Conservation (phyloP, 2,797 vertebrate species). For the Poecilia picta region DNA sequence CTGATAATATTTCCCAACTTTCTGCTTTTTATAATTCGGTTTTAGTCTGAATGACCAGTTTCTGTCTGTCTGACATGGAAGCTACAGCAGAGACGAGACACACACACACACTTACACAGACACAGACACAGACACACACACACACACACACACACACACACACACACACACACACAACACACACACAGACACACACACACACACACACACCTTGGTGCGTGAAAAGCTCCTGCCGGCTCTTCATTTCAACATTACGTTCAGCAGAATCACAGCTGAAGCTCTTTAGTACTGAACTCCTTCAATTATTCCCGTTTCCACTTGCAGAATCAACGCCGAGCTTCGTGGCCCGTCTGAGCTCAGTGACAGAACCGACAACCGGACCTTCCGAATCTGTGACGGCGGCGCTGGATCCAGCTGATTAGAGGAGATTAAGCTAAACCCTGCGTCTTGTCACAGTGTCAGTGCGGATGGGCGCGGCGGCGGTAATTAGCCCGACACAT, state of each 20-base stretch:
- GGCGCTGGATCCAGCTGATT: conserved; percentile 1
- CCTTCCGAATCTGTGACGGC: not conserved
- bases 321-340: not conserved
- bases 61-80: not conserved
- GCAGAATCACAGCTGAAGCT: not conserved
- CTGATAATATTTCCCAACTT: not conserved
- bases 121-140: too few relatives aligned
- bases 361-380: not conserved
- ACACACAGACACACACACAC: too few relatives aligned
- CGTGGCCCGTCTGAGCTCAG: not conserved
- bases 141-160: too few relatives aligned
- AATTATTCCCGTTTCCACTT: not conserved
- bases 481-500: not conserved
- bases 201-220: not conserved
- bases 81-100: not conserved
- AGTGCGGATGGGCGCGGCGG: not conserved
- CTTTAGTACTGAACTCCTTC: not conserved
- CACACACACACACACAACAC: too few relatives aligned
- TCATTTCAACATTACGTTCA: not conserved
- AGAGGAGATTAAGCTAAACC: not conserved
- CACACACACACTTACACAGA: too few relatives aligned
- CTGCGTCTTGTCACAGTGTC: not conserved
- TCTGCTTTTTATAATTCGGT: not conserved
- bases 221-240: not conserved
- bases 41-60: not conserved